Base-by-base conservation (phyloP, 2,113 vertebrate species). In the Trematomus loennbergii region DNA sequence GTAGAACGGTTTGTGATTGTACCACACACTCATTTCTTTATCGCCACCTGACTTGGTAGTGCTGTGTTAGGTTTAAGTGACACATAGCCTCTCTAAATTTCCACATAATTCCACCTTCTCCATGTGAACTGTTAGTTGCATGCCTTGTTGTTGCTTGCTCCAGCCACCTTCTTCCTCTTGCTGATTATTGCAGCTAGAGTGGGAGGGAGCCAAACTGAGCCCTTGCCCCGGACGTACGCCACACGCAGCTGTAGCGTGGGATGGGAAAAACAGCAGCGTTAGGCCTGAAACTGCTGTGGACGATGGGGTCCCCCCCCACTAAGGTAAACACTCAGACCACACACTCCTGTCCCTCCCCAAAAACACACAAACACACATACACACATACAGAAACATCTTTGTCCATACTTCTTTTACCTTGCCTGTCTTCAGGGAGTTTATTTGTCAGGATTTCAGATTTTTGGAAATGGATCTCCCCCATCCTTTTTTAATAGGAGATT, bases 161-260 rank as follows among this genome's bases (percentile, higher is more conserved):
- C 94, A 95, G 95, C 94, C 95, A 95, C 94, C 87, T 95, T 95
- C 92, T 95, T 94, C 95, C 94, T 95, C 94, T 95, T 94, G 92
- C 93, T 95, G 94, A 94, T 95, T 94, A 95, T 94, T 95, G 92
- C 95, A 95, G 95, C 95, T 95, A 94, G 92, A 95, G 93, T 95
- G 95, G 94, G 93, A 94, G 93, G 92, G 91, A 93, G 90, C 93
- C 93, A 92, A 88, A 90, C 91, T 93, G 92, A 92, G 92, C 94
- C 94, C 89, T 94, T 93, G 92, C 94, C 94, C 90, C 93, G 93
- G 95, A 95, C 92, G 91, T 92, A 88, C 92, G 91, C 89, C 92
- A 92, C 91, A 92, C 89, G 90, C 93, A 88, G 91, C 94, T 93
- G 93, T 95, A 93, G 92, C 93, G 91, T 94, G 95, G 93, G 91